These are phyloP conservation scores for Anniella stebbinsi DNA, from an alignment of 2,797 vertebrate genomes.

Conservation along the genomic window DNA sequence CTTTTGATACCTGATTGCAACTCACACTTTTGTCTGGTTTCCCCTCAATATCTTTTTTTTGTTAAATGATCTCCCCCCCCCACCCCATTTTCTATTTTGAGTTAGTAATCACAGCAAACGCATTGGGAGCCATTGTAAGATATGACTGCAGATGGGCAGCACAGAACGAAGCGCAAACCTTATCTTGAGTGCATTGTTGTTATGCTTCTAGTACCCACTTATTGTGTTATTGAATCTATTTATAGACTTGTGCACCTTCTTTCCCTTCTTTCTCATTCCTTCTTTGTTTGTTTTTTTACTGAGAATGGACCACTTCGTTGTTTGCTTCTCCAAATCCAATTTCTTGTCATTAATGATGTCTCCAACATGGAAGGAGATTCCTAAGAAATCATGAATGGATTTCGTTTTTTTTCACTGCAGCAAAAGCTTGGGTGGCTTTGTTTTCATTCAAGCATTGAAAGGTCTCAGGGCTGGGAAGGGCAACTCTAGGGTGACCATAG, in stretches of 20 bases:
- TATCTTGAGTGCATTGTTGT: slow-evolving; percentile 12
- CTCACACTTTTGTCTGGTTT: neutral
- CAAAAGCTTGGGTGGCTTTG: neutral
- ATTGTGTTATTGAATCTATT: neutral
- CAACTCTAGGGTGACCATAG: no score
- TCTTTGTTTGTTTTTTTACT: neutral
- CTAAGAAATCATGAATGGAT: slow-evolving; percentile 10
- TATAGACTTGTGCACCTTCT: neutral
- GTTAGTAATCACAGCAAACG: neutral
- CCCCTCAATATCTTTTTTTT: neutral
- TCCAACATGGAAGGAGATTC: neutral
- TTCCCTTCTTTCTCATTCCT: neutral
- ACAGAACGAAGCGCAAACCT: neutral
- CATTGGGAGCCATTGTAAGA: neutral
- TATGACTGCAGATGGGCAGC: neutral
- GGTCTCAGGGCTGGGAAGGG: no score
- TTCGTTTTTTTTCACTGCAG: slow-evolving; percentile 1
- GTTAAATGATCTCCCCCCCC: neutral
- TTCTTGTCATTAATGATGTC: neutral
- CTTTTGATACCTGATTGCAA: neutral
- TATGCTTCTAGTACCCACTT: slow-evolving; percentile 12
- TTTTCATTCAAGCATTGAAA: slow-evolving; percentile 24
- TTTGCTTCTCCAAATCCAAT: slow-evolving; percentile 10
- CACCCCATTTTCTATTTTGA: neutral
- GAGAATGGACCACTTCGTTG: neutral